Percentiles rank a stretch among this genome's conserved stretches.
Evolutionary conservation across 2,797 vertebrate species (phyloP).

Genomic region (Sebastes taczanowskii): DNA sequence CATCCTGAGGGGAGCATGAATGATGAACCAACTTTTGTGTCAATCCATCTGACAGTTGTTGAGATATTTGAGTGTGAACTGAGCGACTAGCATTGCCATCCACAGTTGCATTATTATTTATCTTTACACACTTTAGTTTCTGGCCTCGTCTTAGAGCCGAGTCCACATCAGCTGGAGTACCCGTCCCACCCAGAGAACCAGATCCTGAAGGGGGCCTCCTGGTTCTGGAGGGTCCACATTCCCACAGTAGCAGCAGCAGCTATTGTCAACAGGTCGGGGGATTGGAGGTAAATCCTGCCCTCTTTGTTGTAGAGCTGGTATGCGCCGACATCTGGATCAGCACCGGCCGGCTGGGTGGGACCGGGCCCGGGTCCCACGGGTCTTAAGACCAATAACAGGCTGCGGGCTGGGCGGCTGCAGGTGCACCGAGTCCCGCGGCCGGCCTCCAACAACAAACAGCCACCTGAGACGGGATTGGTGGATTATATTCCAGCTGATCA

Average conservation of each 20-base stretch:
- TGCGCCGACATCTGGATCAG: constrained; percentile 71
- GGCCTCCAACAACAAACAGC: constrained; percentile 48
- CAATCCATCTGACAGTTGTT: no score
- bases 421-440: constrained; percentile 31
- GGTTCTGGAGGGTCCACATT: constrained; percentile 45
- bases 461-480: constrained; percentile 17
- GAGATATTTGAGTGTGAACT: no score
- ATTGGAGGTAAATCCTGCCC: constrained; percentile 57
- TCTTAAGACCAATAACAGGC: constrained; percentile 51
- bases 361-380: constrained; percentile 61
- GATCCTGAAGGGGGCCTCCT: constrained; percentile 7
- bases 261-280: constrained; percentile 68
- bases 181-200: not conserved
- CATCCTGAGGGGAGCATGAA: no score
- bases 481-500: constrained; percentile 21
- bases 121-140: no score
- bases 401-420: constrained; percentile 41
- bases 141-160: no score
- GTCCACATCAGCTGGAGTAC: no score
- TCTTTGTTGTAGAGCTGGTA: constrained; percentile 64
- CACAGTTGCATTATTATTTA: no score
- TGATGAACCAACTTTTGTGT: no score
- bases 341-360: constrained; percentile 45
- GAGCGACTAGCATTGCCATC: no score
- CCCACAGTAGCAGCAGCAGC: constrained; percentile 64